phyloP scores from a whole-genome alignment of 2,113 vertebrate genomes.

The Mustelus asterias region DNA sequence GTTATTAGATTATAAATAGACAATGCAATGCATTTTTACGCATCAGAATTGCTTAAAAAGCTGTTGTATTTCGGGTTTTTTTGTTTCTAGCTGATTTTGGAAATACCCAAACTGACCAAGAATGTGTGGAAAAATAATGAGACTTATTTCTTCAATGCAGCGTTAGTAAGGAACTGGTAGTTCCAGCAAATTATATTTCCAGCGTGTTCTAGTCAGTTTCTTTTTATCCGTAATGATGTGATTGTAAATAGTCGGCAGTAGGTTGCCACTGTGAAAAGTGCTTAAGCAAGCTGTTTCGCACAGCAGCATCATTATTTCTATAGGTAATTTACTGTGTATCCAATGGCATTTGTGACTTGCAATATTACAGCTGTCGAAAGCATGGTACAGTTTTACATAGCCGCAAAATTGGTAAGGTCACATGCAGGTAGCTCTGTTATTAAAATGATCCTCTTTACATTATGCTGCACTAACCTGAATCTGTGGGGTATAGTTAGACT shows the following conservation, averaged over 20 bases:
- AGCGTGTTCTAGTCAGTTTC: neutral
- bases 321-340: neutral
- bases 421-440: neutral
- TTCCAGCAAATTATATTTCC: neutral
- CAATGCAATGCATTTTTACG: neutral
- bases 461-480: neutral
- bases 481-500: neutral
- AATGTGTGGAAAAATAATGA: neutral
- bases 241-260: slow-evolving; percentile 17
- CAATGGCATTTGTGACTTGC: neutral
- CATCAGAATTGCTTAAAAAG: neutral
- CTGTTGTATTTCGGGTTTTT: neutral
- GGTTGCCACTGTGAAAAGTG: neutral
- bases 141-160: neutral
- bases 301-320: neutral
- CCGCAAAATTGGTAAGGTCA: neutral
- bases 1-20: neutral
- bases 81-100: neutral
- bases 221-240: neutral
- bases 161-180: neutral
- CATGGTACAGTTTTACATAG: neutral
- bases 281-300: neutral
- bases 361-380: neutral
- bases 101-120: neutral
- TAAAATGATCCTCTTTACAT: neutral